A percentile compares a stretch with the other conserved stretches of the same genome.
Evolutionary conservation across 1,140 invertebrate species (phyloP).

Genomic region (Acromyrmex echinatior): DNA sequence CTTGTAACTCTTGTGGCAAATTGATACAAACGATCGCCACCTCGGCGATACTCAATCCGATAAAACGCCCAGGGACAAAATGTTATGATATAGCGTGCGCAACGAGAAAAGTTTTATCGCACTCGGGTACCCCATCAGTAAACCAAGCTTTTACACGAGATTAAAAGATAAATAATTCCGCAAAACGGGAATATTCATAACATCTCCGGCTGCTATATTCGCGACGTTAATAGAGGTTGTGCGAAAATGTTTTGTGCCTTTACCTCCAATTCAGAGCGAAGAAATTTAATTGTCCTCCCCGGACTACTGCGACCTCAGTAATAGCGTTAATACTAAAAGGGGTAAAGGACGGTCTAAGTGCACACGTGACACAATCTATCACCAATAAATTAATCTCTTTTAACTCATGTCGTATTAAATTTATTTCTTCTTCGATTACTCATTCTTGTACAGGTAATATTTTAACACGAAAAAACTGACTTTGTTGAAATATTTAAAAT

Average conservation of each 20-base stretch:
- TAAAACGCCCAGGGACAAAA: constrained; percentile 40
- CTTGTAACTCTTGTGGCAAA: constrained; percentile 62
- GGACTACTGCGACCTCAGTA: constrained; percentile 56
- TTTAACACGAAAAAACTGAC: too few species aligned
- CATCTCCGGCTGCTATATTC: not conserved
- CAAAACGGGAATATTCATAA: constrained; percentile 28
- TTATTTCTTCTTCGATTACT: constrained; percentile 2
- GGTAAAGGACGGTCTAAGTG: constrained; percentile 74
- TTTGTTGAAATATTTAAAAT: too few species aligned
- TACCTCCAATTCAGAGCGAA: constrained; percentile 17
- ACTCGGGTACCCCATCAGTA: constrained; percentile 3
- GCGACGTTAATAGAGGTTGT: constrained; percentile 40
- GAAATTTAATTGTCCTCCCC: constrained; percentile 67
- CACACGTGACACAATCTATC: constrained; percentile 70
- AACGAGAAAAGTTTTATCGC: constrained; percentile 45
- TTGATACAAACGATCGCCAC: constrained; percentile 78
- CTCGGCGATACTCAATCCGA: constrained; percentile 43
- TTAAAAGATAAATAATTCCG: constrained; percentile 66
- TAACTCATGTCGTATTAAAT: constrained; percentile 52
- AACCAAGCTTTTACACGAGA: constrained; percentile 49
- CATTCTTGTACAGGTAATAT: not conserved
- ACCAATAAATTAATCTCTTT: constrained; percentile 55
- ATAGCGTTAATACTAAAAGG: constrained; percentile 73
- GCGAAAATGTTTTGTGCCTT: not conserved
- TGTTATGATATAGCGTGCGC: constrained; percentile 12